Base-by-base conservation (phyloP, 1,140 invertebrate genomes). In the Myzus persicae region DNA sequence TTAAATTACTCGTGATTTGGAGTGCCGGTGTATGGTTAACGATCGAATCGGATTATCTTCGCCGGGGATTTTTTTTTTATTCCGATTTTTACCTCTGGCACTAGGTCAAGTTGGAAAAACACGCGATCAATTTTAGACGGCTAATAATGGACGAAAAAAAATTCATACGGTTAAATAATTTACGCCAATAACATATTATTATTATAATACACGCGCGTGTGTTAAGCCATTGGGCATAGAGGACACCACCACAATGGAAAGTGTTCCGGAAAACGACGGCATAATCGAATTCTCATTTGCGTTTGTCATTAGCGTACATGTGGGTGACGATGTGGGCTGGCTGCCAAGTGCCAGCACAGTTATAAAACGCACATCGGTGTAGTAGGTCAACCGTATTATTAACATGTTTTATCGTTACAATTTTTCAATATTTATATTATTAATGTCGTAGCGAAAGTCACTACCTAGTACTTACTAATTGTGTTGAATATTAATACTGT, bases 281-380 rank as follows among this genome's bases (percentile, higher is more conserved):
- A 76, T 90, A 90, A 90, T 90, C 89, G 89, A 90, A 90, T 90
- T 40, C 38, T 42, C 48, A 90, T 90, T 90, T 90, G 38, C 54
- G 54, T 31, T 67, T 59, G 36, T 67, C 48, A 40, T 76, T 76
- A 59, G 38, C 26, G 38, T 90, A 42, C 67, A 90, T 90, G 88
- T 90, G 88, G 44, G 89, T 90, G 89, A 54, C 38, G 26, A 85
- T 85, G 84, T 85, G 84, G 84, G 84, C 42, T 31, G 14, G 9
- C 42, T 31, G 26, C 31, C 84, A 76, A 76, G 31, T 76, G n/a
- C 18, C 26, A 31, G 24, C 38, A 85, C 84, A 85, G 42, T 85
- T 85, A 85, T n/a, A 84, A 84, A 84, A 85, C 42, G 11, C 84
- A 44, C 84, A 44, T 85, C 18, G 42, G 11, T n/a, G 26, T 85